Evolutionary conservation across 2,888 invertebrate genomes (phyloP).

Genomic region (Theretra japonica): DNA sequence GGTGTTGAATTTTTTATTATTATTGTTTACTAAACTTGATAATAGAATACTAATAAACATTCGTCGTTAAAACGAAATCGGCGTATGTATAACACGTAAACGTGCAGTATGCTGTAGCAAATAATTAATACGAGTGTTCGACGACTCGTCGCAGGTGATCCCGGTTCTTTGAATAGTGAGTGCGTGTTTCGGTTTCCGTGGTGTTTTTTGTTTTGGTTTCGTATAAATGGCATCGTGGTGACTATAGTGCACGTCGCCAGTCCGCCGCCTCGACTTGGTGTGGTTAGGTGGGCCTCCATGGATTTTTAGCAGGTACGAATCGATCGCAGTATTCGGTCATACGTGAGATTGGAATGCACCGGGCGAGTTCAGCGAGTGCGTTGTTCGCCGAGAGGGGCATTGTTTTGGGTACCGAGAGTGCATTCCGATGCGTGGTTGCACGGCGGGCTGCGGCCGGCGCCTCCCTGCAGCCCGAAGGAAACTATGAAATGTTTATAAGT

Average conservation of each 20-base stretch:
- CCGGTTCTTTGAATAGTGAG: constrained; percentile 47
- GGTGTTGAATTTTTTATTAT: constrained; percentile 16
- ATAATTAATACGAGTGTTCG: constrained; percentile 45
- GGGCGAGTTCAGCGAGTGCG: constrained; percentile 36
- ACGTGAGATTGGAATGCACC: constrained; percentile 57
- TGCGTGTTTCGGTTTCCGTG: constrained; percentile 44
- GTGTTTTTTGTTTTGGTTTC: constrained; percentile 33
- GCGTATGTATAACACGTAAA: neutral
- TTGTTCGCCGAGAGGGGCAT: constrained; percentile 42
- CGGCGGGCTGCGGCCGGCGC: constrained; percentile 16
- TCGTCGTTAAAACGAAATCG: neutral
- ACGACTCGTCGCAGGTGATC: constrained; percentile 52
- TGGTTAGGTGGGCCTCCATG: constrained; percentile 55
- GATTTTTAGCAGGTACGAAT: constrained; percentile 70
- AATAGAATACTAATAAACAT: constrained; percentile 8
- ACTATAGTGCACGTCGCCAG: constrained; percentile 28
- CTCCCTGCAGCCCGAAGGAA: neutral
- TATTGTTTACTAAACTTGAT: constrained; percentile 30
- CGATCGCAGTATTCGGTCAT: constrained; percentile 30
- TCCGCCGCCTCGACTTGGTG: constrained; percentile 28
- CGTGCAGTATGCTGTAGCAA: constrained; percentile 34
- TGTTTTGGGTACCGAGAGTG: constrained; percentile 44
- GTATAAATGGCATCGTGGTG: constrained; percentile 37
- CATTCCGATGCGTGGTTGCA: constrained; percentile 38
- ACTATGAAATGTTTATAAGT: constrained; percentile 11